These are phyloP conservation scores for Diarsia brunnea DNA, from an alignment of 2,888 invertebrate genomes.

Conservation along the genomic window DNA sequence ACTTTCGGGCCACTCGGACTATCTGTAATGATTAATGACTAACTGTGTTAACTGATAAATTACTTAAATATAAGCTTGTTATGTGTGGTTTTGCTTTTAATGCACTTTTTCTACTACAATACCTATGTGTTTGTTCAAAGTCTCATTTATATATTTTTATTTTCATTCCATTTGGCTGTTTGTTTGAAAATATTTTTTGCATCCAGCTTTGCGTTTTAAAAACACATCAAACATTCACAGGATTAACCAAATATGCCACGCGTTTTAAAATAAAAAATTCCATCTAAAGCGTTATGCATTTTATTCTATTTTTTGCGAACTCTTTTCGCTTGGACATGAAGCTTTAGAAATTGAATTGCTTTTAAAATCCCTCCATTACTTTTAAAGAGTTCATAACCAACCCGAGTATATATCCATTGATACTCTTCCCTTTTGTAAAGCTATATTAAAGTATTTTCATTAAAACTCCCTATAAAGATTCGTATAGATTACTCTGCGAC, in stretches of 20 bases:
- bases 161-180: background rate
- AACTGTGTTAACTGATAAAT: background rate
- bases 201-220: conserved; percentile 27
- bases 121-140: background rate
- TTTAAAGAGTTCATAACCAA: conserved; percentile 29
- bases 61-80: background rate
- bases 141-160: conserved; percentile 11
- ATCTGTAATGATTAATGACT: no score
- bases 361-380: conserved; percentile 28
- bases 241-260: conserved; percentile 31
- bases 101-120: background rate
- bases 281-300: background rate
- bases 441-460: conserved; percentile 58
- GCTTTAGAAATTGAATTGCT: conserved; percentile 12
- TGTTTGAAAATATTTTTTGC: conserved; percentile 24
- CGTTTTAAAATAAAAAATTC: conserved; percentile 23
- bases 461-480: conserved; percentile 48
- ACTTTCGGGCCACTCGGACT: no score
- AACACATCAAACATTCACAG: conserved; percentile 31
- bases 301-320: conserved; percentile 15
- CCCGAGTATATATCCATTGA: background rate
- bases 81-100: background rate
- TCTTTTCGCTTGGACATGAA: background rate
- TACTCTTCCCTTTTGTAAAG: conserved; percentile 34
- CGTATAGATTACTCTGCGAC: conserved; percentile 44